phyloP scores from a whole-genome alignment of 2,113 vertebrate genomes.

The Plecotus auritus region DNA sequence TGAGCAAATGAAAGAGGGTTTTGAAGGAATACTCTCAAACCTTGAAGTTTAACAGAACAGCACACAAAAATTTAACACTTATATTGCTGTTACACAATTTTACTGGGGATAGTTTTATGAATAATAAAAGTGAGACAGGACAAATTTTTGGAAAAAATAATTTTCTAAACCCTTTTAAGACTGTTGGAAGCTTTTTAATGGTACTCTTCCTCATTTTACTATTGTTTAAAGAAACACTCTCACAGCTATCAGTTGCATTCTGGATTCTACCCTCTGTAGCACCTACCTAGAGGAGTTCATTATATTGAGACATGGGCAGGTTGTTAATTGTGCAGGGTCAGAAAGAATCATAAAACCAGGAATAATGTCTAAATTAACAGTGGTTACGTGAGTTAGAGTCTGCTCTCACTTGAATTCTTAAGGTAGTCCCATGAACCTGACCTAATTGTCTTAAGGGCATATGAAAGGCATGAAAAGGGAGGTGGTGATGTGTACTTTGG shows the following conservation, averaged over 20 bases:
- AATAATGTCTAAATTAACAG: conserved; percentile 37
- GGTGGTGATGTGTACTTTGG: not conserved
- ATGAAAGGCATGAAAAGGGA: conserved; percentile 4
- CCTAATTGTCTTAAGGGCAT: not conserved
- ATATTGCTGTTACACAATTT: conserved; percentile 44
- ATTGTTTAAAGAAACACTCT: conserved; percentile 22
- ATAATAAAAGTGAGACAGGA: conserved; percentile 30
- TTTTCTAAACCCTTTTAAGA: conserved; percentile 11
- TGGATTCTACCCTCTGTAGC: not conserved
- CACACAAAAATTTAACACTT: conserved; percentile 60
- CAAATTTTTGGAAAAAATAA: conserved; percentile 29
- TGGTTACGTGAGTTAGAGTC: not conserved
- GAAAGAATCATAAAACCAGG: conserved; percentile 18
- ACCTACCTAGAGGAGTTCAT: conserved; percentile 38
- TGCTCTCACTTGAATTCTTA: conserved; percentile 22
- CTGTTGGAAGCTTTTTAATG: not conserved
- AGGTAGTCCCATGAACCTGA: not conserved
- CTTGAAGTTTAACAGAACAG: conserved; percentile 59
- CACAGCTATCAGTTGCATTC: not conserved
- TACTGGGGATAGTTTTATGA: conserved; percentile 43
- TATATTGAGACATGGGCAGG: conserved; percentile 23
- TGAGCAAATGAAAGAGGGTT: conserved; percentile 77
- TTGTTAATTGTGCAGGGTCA: conserved; percentile 32
- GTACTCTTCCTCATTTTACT: conserved; percentile 5
- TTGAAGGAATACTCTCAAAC: conserved; percentile 67